Conservation (phyloP, 2,888 invertebrate genomes). For the Synanthedon andrenaeformis region DNA sequence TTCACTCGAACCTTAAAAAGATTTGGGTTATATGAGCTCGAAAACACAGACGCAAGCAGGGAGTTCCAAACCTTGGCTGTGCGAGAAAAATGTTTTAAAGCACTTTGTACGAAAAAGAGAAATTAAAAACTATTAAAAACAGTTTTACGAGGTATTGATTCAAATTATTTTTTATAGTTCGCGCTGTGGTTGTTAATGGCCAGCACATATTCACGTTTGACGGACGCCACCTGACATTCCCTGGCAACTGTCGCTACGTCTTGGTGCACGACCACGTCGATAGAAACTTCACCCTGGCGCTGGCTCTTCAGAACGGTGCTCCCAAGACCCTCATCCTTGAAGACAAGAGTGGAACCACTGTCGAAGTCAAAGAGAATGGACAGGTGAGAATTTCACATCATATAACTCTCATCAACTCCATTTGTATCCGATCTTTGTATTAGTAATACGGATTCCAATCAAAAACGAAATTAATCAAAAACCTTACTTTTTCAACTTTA, state of each 20-base stretch:
- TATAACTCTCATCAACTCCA: too few relatives aligned
- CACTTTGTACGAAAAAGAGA: too few relatives aligned
- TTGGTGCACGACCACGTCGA: conserved; percentile 86
- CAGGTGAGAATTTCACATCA: conserved; percentile 45
- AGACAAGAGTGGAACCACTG: conserved; percentile 74
- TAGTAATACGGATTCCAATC: not conserved
- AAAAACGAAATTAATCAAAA: too few relatives aligned
- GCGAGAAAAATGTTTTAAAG: too few relatives aligned
- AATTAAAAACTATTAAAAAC: too few relatives aligned
- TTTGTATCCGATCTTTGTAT: not conserved
- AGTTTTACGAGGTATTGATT: too few relatives aligned
- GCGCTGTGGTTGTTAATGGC: conserved; percentile 80
- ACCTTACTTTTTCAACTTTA: too few relatives aligned
- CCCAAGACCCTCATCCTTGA: conserved; percentile 77
- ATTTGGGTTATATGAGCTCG: too few relatives aligned
- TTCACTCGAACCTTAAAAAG: too few relatives aligned
- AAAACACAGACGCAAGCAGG: too few relatives aligned
- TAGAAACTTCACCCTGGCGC: conserved; percentile 86
- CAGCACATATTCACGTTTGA: conserved; percentile 92
- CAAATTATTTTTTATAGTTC: conserved; percentile 47
- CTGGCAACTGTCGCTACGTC: conserved; percentile 86
- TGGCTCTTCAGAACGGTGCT: conserved; percentile 77
- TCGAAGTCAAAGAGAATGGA: conserved; percentile 75
- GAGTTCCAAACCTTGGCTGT: too few relatives aligned
- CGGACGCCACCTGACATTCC: conserved; percentile 82